These are phyloP conservation scores for Sebastes hubbsi DNA, from an alignment of 2,797 vertebrate genomes.

Conservation along the genomic window DNA sequence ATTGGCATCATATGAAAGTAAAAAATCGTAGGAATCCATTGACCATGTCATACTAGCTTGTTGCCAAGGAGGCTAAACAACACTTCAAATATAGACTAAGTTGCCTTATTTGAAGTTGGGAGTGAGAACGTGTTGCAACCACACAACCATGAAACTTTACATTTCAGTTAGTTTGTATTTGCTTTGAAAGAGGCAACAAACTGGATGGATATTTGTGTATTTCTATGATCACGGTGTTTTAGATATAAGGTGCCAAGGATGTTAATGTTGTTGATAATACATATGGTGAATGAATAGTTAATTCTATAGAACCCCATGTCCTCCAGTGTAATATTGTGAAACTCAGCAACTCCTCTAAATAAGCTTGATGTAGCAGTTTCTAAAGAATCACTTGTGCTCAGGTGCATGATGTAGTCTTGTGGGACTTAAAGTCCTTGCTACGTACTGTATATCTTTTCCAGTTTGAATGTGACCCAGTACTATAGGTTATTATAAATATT, in stretches of 20 bases:
- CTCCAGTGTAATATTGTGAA: not conserved
- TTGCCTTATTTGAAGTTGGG: too few relatives aligned
- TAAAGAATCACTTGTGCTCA: slow-evolving; percentile 7
- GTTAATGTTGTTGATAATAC: not conserved
- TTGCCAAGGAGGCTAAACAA: too few relatives aligned
- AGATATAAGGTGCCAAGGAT: not conserved
- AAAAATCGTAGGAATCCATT: too few relatives aligned
- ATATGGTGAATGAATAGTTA: not conserved
- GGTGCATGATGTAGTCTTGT: slow-evolving; percentile 1
- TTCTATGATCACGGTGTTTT: not conserved
- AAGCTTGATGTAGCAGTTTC: slow-evolving; percentile 21
- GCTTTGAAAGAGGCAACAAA: not conserved
- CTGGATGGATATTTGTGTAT: not conserved
- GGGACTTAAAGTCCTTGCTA: slow-evolving; percentile 22
- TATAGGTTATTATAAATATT: not conserved
- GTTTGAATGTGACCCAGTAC: slow-evolving; percentile 22
- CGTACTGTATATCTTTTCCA: not conserved
- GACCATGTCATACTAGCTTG: too few relatives aligned
- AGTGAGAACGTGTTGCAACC: not conserved
- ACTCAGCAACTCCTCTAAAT: not conserved
- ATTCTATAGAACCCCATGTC: not conserved
- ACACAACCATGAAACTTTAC: not conserved
- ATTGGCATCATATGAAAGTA: too few relatives aligned
- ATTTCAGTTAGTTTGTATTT: not conserved
- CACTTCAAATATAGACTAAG: too few relatives aligned